phyloP scores from a whole-genome alignment of 1,140 invertebrate species.

The Drosophila takahashii region DNA sequence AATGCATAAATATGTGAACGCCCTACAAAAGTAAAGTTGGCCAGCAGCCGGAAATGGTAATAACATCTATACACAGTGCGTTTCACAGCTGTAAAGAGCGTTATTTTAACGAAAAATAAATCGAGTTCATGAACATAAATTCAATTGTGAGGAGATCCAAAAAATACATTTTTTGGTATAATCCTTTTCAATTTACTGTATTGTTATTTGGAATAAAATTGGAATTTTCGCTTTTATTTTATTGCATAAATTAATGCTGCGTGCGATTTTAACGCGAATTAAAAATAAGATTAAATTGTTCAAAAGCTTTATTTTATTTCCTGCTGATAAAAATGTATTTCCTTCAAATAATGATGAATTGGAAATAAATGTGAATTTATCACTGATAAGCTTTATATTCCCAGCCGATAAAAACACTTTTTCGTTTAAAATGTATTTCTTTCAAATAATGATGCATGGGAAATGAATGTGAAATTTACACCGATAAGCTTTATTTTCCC shows the following conservation, averaged over 20 bases:
- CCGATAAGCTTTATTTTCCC: too few relatives aligned
- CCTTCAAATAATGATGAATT: not conserved
- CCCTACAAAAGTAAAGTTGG: constrained; percentile 6
- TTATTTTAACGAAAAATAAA: constrained; percentile 2
- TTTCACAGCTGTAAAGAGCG: not conserved
- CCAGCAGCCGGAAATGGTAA: constrained; percentile 13
- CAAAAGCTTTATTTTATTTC: not conserved
- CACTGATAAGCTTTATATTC: too few relatives aligned
- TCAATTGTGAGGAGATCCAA: too few relatives aligned
- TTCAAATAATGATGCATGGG: not conserved
- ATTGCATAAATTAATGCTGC: not conserved
- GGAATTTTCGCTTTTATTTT: not conserved
- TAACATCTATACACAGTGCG: constrained; percentile 8
- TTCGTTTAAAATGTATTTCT: not conserved
- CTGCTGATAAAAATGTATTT: not conserved
- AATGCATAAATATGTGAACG: constrained; percentile 17
- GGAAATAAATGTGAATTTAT: too few relatives aligned
- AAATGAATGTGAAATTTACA: too few relatives aligned
- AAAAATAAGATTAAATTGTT: not conserved
- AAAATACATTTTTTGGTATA: not conserved
- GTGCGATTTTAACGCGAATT: not conserved
- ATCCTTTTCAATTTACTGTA: not conserved
- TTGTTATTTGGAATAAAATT: not conserved
- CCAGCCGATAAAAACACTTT: not conserved
- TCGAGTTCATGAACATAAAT: not conserved